Evolutionary conservation across 2,113 vertebrate genomes (phyloP), one percentile per base, ranked within the genome.

Genomic region (Marmota flaviventris): DNA sequence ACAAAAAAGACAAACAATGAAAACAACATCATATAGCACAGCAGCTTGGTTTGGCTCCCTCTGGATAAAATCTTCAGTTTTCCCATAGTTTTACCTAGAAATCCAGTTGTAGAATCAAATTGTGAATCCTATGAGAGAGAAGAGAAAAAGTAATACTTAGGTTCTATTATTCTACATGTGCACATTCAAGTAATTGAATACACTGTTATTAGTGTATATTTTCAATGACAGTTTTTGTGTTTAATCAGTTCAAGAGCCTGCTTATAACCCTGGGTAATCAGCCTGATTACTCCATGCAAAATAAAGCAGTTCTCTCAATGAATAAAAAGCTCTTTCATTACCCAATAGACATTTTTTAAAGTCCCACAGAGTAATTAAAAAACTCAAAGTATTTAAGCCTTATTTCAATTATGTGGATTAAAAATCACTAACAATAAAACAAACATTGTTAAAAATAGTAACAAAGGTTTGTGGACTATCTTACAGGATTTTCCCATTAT

Each of bases 11-110:
- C 99, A 83, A 99, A 99, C 7, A 99, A 89, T 37, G 99, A 98
- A 96, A 99, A 99, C 20, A 99, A 98, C 98, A 99, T 98, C 99
- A 99, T 99, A 98, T 99, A 99, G 98, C 99, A 99, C 76, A 99
- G 97, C 3, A 99, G 97, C 96, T 99, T 99, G 79, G 99, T 99
- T 97, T 99, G 99, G 97, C 99, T 99, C 97, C 99, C 99, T 98
- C 99, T 99, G 97, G 99, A 99, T 75, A 99, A 98, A 37, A 98
- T 98, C 98, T 99, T 99, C 85, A 99, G 98, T 98, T 99, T 98
- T 98, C 99, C 99, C 88, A 99, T 99, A 51, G 99, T 99, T 81
- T 99, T 99, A 70, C 99, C 99, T 5, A 99, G 98, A 96, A 99
- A 98, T 95, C 99, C 99, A 53, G 99, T 99, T 0, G 99, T 98